Conservation (phyloP, 2,113 vertebrate genomes). For the Dromaius novaehollandiae region DNA sequence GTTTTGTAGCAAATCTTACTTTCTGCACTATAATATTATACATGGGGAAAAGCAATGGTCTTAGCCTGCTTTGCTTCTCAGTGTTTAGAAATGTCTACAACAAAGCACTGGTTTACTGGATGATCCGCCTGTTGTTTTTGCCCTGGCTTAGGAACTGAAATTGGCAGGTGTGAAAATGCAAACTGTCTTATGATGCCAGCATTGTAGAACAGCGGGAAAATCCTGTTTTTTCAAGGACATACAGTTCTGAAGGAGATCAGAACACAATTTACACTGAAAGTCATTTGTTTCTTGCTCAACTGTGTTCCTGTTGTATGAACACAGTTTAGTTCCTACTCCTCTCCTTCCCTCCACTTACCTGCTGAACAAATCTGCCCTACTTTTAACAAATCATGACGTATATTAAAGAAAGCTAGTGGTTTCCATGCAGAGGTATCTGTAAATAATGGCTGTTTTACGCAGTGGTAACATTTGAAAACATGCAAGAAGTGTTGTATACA, state of each 20-base stretch:
- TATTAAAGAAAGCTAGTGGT: not conserved
- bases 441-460: not conserved
- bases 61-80: not conserved
- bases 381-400: not conserved
- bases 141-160: not conserved
- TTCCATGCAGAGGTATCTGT: not conserved
- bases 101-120: not conserved
- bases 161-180: not conserved
- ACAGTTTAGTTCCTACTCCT: not conserved
- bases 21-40: not conserved
- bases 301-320: not conserved
- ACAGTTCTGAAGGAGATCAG: not conserved
- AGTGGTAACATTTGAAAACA: not conserved
- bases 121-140: not conserved
- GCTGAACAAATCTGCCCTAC: not conserved
- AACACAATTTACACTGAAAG: not conserved
- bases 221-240: not conserved
- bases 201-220: not conserved
- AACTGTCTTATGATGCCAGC: not conserved
- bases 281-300: not conserved
- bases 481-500: not conserved
- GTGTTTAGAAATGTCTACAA: not conserved
- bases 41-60: not conserved
- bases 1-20: not conserved
- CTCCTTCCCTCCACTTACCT: not conserved